These are phyloP conservation scores for Tiliacea citrago DNA, from an alignment of 2,888 invertebrate species.

Conservation along the genomic window DNA sequence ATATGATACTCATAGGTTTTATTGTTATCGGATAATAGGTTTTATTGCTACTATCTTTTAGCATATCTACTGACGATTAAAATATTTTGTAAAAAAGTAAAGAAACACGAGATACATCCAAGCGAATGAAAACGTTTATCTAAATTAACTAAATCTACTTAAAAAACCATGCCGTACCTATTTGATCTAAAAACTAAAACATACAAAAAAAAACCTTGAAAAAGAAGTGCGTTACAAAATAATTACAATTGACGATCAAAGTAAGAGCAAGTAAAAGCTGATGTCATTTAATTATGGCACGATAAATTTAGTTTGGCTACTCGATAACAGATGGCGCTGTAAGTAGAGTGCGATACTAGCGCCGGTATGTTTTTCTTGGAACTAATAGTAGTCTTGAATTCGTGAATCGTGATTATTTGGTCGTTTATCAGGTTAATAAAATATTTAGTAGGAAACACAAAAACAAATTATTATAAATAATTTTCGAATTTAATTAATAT, in stretches of 20 bases:
- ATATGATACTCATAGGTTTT: not conserved
- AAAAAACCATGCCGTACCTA: not conserved
- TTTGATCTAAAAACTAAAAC: not conserved
- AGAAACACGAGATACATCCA: conserved; percentile 1
- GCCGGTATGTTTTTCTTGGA: conserved; percentile 50
- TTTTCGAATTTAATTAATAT: not conserved
- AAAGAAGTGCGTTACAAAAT: not conserved
- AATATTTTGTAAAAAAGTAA: conserved; percentile 23
- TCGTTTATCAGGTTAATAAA: not conserved
- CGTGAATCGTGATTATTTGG: not conserved
- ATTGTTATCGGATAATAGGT: conserved; percentile 18
- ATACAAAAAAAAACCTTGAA: not conserved
- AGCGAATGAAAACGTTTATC: not conserved
- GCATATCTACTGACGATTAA: not conserved
- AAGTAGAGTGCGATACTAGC: conserved; percentile 56
- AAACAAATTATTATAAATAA: not conserved
- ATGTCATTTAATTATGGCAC: not conserved
- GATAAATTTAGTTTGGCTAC: conserved; percentile 74
- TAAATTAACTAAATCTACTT: not conserved
- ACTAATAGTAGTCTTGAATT: conserved; percentile 22
- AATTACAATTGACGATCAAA: not conserved
- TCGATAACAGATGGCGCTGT: conserved; percentile 83
- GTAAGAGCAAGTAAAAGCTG: not conserved
- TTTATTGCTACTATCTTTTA: conserved; percentile 8
- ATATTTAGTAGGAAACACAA: not conserved